These are phyloP conservation scores for Rhagoletis pomonella DNA, from an alignment of 1,140 invertebrate genomes.

Conservation along the genomic window DNA sequence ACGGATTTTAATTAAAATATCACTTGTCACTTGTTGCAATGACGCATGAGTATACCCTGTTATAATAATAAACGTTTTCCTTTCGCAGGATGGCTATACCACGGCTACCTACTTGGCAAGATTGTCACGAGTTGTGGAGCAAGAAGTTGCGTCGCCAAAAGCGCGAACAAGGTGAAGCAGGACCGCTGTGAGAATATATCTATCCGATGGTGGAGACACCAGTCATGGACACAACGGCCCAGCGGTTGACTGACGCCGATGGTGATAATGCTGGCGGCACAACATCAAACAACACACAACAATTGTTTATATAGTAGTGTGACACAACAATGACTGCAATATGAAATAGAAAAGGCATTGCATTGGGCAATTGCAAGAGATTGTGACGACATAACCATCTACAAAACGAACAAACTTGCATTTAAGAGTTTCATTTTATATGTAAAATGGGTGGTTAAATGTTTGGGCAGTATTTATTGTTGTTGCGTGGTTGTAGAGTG, in stretches of 20 bases:
- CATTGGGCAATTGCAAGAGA: not conserved
- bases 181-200: slow-evolving; percentile 51
- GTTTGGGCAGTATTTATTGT: not conserved
- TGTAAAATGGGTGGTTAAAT: slow-evolving; percentile 22
- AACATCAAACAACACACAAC: not conserved
- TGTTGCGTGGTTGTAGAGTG: not conserved
- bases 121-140: slow-evolving; percentile 99
- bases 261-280: not conserved
- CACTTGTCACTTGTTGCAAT: no score
- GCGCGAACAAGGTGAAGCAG: slow-evolving; percentile 78
- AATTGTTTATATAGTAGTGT: not conserved
- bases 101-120: slow-evolving; percentile 94
- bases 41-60: no score
- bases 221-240: not conserved
- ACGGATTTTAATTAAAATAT: no score
- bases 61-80: slow-evolving; percentile 52
- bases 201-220: slow-evolving; percentile 23
- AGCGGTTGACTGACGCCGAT: not conserved
- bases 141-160: slow-evolving; percentile 91
- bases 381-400: not conserved
- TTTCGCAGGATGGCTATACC: slow-evolving; percentile 85
- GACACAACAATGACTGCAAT: not conserved
- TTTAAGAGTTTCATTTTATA: not conserved
- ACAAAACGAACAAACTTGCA: not conserved
- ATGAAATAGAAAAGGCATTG: not conserved